A percentile compares a stretch with the other conserved stretches of the same genome.
Evolutionary conservation across 2,888 invertebrate genomes (phyloP).

Genomic region (Andrena haemorrhoa): DNA sequence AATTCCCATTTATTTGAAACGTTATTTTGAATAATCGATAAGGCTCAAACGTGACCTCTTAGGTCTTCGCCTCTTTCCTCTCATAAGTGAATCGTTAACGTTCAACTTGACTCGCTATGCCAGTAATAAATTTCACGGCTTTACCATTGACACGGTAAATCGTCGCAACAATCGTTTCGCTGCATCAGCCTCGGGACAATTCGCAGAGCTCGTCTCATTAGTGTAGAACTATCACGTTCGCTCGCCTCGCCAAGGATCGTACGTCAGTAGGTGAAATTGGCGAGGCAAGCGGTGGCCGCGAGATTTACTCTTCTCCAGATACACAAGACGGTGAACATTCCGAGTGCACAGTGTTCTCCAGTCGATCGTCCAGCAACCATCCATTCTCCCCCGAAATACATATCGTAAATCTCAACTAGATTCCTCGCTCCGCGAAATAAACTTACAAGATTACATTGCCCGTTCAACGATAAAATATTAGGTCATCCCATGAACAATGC

Average conservation of each 20-base stretch:
- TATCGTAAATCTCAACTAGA: background rate
- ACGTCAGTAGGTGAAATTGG: conserved; percentile 49
- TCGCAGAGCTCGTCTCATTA: conserved; percentile 58
- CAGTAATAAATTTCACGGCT: background rate
- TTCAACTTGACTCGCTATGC: background rate
- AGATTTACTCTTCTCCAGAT: conserved; percentile 62
- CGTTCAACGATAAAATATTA: background rate
- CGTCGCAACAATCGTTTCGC: conserved; percentile 6
- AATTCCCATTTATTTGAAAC: background rate
- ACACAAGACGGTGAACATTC: conserved; percentile 65
- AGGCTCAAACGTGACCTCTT: background rate
- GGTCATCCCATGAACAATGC: conserved; percentile 6
- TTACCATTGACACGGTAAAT: background rate
- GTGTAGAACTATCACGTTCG: conserved; percentile 48
- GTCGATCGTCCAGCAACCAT: conserved; percentile 22
- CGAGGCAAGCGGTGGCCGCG: conserved; percentile 48
- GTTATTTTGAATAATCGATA: background rate
- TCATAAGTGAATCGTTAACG: background rate
- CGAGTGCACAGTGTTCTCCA: conserved; percentile 65
- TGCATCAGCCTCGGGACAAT: conserved; percentile 18
- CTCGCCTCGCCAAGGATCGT: conserved; percentile 56
- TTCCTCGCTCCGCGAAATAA: background rate
- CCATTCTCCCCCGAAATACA: background rate
- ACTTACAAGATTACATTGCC: background rate
- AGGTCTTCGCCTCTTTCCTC: background rate